phyloP scores from a whole-genome alignment of 1,140 invertebrate species.

The Drosophila persimilis region DNA sequence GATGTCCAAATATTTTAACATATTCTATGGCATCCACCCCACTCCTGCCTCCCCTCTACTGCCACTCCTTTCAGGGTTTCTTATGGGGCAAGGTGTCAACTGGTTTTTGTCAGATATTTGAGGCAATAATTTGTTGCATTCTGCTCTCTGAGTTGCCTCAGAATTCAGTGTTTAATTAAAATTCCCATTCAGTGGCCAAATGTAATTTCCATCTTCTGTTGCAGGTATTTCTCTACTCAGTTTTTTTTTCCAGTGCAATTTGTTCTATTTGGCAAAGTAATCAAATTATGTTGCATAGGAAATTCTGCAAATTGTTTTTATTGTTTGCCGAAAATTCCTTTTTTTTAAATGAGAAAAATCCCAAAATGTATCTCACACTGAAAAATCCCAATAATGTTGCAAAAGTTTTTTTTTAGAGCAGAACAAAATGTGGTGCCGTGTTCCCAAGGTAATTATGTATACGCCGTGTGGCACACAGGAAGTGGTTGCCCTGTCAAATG shows the following conservation, averaged over 20 bases:
- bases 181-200: conserved; percentile 56
- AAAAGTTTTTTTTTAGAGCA: not conserved
- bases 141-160: not conserved
- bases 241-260: not conserved
- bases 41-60: not conserved
- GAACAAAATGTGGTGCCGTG: too few relatives aligned
- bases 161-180: conserved; percentile 70
- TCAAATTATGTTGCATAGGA: conserved; percentile 42
- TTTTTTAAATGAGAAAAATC: conserved; percentile 17
- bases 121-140: conserved; percentile 50
- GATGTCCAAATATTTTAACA: conserved; percentile 50
- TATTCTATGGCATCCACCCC: conserved; percentile 15
- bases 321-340: conserved; percentile 28
- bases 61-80: not conserved
- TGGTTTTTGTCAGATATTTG: conserved; percentile 19
- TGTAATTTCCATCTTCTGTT: conserved; percentile 26
- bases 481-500: too few relatives aligned
- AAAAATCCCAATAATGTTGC: too few relatives aligned
- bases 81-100: not conserved
- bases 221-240: conserved; percentile 5
- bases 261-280: conserved; percentile 38
- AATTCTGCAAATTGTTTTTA: conserved; percentile 33
- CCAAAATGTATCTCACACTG: not conserved
- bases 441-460: too few relatives aligned
- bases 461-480: too few relatives aligned